Conservation (phyloP, 37 sponge, comb jelly and placozoan species). For the Eunapius fragilis region DNA sequence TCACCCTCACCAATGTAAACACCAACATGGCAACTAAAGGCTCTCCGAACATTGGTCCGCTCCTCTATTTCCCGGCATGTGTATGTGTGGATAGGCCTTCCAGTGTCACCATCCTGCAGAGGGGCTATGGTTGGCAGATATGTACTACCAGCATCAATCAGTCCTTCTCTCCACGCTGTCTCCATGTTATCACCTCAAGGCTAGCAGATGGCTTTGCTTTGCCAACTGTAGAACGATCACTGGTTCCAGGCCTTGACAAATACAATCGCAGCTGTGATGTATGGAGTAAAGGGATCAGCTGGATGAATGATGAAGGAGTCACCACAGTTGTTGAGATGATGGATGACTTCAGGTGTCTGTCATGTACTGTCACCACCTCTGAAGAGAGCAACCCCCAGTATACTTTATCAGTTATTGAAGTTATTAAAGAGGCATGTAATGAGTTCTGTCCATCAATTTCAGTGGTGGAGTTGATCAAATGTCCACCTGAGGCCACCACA, state of each 20-base stretch:
- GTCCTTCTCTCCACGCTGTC: background rate
- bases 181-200: background rate
- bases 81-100: background rate
- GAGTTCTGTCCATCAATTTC: too few species aligned
- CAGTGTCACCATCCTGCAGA: background rate
- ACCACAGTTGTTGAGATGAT: background rate
- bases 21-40: background rate
- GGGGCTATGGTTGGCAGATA: slow-evolving; percentile 10
- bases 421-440: too few species aligned
- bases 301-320: background rate
- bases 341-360: background rate
- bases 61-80: slow-evolving; percentile 1
- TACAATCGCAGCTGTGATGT: background rate
- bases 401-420: too few species aligned
- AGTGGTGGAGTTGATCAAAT: too few species aligned
- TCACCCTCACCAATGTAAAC: background rate
- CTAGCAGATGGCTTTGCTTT: background rate
- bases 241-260: background rate
- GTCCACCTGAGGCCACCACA: too few species aligned
- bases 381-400: too few species aligned
- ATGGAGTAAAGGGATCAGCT: slow-evolving; percentile 7
- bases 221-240: background rate
- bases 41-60: background rate
- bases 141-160: background rate
- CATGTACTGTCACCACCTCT: too few species aligned